phyloP scores from a whole-genome alignment of 1,140 invertebrate genomes.

The Polyergus mexicanus region DNA sequence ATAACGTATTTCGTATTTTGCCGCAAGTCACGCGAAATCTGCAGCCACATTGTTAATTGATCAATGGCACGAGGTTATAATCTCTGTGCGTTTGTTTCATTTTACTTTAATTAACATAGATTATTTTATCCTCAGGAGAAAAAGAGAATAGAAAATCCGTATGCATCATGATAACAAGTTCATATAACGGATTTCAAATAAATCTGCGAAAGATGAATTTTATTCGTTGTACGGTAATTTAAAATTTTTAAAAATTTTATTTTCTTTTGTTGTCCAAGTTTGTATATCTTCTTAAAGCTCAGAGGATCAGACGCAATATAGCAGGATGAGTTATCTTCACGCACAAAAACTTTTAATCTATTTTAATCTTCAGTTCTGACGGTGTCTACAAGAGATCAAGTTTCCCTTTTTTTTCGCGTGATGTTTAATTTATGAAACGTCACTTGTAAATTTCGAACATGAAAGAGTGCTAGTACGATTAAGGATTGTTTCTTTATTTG shows the following conservation, averaged over 20 bases:
- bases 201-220: background rate
- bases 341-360: slow-evolving; percentile 2
- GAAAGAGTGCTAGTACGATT: slow-evolving; percentile 1
- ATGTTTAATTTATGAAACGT: slow-evolving; percentile 56
- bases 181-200: background rate
- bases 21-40: background rate
- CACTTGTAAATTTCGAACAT: slow-evolving; percentile 12
- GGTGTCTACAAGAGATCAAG: background rate
- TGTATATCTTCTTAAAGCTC: background rate
- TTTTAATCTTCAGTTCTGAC: background rate
- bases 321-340: background rate
- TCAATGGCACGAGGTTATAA: background rate
- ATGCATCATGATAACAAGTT: background rate
- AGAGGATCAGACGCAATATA: background rate
- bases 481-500: slow-evolving; percentile 34
- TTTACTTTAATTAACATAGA: slow-evolving; percentile 34
- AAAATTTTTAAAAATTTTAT: background rate
- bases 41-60: slow-evolving; percentile 30
- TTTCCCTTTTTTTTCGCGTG: slow-evolving; percentile 23
- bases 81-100: background rate
- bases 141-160: background rate
- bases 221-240: background rate
- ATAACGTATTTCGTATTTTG: background rate
- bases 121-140: background rate
- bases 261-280: background rate